Evolutionary conservation across 2,113 vertebrate species (phyloP).

Genomic region (Mus spicilegus): DNA sequence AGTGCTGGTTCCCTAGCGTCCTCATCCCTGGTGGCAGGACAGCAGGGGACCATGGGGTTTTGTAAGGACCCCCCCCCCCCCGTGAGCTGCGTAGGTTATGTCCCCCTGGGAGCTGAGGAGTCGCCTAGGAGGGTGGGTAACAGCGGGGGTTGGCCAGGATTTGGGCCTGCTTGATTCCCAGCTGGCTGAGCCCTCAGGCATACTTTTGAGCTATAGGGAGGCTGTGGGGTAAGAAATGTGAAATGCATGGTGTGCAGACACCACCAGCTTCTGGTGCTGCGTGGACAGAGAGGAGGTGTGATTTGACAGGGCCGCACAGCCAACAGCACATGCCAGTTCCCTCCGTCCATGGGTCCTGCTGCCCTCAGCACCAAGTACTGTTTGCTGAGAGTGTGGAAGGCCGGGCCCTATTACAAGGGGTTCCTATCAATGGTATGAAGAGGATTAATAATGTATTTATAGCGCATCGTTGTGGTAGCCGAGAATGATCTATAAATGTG

Average conservation of each 20-base stretch:
- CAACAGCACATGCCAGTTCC: background rate
- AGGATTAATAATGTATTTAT: constrained; percentile 91
- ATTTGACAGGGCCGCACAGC: constrained; percentile 11
- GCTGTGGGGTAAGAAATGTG: background rate
- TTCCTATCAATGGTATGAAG: constrained; percentile 83
- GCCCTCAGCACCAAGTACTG: constrained; percentile 22
- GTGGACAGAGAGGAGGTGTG: constrained; percentile 5
- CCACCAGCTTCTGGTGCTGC: too few relatives aligned
- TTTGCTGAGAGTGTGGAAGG: constrained; percentile 71
- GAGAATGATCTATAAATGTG: constrained; percentile 89
- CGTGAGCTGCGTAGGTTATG: background rate
- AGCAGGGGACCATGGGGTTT: background rate
- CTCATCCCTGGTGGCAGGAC: background rate
- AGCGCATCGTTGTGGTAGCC: constrained; percentile 86
- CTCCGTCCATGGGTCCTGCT: background rate
- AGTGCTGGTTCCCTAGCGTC: background rate
- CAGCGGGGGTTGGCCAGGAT: background rate
- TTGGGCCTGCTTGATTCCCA: background rate
- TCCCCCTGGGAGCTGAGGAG: background rate
- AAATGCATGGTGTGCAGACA: too few relatives aligned
- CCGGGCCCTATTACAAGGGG: constrained; percentile 84
- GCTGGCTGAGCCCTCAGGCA: background rate
- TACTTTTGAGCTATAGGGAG: background rate
- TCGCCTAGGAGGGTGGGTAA: background rate
- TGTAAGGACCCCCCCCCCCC: background rate